Evolutionary conservation across 2,797 vertebrate species (phyloP).

Genomic region (Macroramphosus scolopax): DNA sequence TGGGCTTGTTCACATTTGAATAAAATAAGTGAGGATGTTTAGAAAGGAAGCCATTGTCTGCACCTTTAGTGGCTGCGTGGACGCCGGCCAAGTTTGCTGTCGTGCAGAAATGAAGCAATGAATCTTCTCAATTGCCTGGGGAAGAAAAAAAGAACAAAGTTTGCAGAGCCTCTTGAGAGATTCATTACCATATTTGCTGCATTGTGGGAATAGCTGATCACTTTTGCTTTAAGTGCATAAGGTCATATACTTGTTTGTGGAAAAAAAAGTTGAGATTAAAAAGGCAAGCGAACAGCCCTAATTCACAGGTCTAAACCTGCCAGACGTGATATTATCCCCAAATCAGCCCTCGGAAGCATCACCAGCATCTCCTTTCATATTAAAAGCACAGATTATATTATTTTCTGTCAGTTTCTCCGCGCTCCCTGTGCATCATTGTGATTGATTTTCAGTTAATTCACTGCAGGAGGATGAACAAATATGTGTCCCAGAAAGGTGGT

Average conservation of each 20-base stretch:
- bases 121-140: constrained; percentile 53
- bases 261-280: too few relatives aligned
- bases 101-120: constrained; percentile 49
- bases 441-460: constrained; percentile 67
- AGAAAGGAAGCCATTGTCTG: constrained; percentile 44
- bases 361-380: constrained; percentile 45
- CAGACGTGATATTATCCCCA: constrained; percentile 35
- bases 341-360: constrained; percentile 36
- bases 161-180: constrained; percentile 47
- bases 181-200: constrained; percentile 65
- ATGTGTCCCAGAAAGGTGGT: constrained; percentile 45
- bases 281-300: background rate
- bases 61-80: constrained; percentile 44
- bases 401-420: constrained; percentile 57
- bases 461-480: constrained; percentile 52
- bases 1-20: constrained; percentile 28
- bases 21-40: constrained; percentile 30
- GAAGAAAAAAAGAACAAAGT: constrained; percentile 45
- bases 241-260: background rate
- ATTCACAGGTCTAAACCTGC: constrained; percentile 48
- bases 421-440: constrained; percentile 48
- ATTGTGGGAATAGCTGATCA: constrained; percentile 50
- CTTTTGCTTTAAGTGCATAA: constrained; percentile 38
- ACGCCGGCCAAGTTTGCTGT: constrained; percentile 44
- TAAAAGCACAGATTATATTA: constrained; percentile 62